Conservation (phyloP, 2,113 vertebrate species). For the Camarhynchus parvulus region DNA sequence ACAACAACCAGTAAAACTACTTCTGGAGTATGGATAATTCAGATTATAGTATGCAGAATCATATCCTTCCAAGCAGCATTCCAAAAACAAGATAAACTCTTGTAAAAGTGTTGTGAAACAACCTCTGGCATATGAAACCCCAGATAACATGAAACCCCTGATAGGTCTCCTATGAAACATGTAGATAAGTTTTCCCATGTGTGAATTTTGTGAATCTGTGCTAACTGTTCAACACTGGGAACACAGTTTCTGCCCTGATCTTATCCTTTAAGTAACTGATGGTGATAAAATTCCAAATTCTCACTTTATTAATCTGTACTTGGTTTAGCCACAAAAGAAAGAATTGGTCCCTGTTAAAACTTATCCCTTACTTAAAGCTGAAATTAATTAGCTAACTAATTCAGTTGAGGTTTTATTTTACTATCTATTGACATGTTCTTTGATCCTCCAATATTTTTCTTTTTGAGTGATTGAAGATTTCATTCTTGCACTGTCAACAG, state of each 20-base stretch:
- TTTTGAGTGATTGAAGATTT: conserved; percentile 3
- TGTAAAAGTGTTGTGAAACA: neutral
- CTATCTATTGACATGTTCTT: neutral
- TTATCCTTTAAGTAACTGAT: neutral
- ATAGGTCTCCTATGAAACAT: neutral
- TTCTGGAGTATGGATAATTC: neutral
- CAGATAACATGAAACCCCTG: neutral
- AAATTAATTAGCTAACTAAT: conserved; percentile 8
- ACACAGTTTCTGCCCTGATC: neutral
- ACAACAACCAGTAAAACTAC: neutral
- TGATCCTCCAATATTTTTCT: conserved; percentile 11
- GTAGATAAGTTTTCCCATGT: neutral
- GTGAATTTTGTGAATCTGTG: neutral
- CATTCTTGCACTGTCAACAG: conserved; percentile 20
- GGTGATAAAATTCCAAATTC: neutral
- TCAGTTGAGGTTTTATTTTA: conserved; percentile 13
- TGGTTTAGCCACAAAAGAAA: neutral
- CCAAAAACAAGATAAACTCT: neutral
- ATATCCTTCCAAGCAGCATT: neutral
- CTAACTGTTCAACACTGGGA: neutral
- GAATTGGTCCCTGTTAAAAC: neutral
- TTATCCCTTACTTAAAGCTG: neutral
- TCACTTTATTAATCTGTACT: neutral
- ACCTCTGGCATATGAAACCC: neutral
- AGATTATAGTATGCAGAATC: neutral